Evolutionary conservation across 2,888 invertebrate species (phyloP), one percentile per base, ranked within the genome.

Genomic region (Campopleginae sp.): DNA sequence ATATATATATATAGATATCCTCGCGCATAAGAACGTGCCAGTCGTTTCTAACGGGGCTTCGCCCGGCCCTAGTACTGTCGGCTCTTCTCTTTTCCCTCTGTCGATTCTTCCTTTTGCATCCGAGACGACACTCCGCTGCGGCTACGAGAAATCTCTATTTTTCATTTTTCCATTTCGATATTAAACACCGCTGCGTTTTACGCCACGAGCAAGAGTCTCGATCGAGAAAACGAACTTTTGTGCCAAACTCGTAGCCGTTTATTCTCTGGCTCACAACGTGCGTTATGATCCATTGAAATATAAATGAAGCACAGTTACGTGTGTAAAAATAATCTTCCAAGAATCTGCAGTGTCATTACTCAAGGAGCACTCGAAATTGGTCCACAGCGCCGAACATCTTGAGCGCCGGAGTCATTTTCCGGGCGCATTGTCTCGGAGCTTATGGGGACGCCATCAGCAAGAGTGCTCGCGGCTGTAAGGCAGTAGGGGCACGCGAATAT

Each of bases 11-110:
- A 72, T 44, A 77, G 23, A 70, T 42, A 58, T 58, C 33, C 17
- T 31, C 44, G 23, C 48, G 46, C 27, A 31, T 89, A 92, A 92
- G 91, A 92, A 92, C 92, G 90, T 91, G 92, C 91, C 91, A 92
- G 91, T 91, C 89, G 90, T 91, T 81, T 86, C 90, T 93, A 93
- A 93, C 93, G 92, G 92, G 86, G 89, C 89, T 88, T 90, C 87
- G 87, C 81, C 86, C 85, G 74, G 65, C 76, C 72, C 76, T 66
- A 71, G 48, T 38, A 63, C 66, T 46, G 82, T 33, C 65, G 77
- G 74, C 71, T 80, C 38, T 65, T 86, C 74, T 70, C 66, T 42
- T 42, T 54, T 42, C 46, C 46, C 17, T 48, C 63, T 42, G 19
- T 23, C 51, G 61, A 33, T 72, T 72, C 19, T 71, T 63, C 66